A percentile compares a stretch with the other conserved stretches of the same genome.
Evolutionary conservation across 2,113 vertebrate genomes (phyloP).

Genomic region (Tenrec ecaudatus): DNA sequence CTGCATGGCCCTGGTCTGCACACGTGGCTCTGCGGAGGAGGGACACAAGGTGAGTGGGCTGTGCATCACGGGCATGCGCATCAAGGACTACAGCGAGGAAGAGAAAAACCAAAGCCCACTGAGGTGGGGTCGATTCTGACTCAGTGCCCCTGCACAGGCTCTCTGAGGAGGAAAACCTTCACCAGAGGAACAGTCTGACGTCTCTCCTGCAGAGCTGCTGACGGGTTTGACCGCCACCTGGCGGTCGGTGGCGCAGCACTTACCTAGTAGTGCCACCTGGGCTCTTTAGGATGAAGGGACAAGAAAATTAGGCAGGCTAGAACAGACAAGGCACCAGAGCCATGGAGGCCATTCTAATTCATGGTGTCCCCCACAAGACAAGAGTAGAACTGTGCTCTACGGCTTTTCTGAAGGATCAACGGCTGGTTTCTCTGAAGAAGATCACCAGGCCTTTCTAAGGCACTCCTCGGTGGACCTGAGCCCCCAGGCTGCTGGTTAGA

Average conservation of each 20-base stretch:
- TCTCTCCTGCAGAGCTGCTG: too few relatives aligned
- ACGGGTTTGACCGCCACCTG: too few relatives aligned
- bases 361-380: not conserved
- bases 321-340: not conserved
- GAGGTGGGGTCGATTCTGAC: too few relatives aligned
- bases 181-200: too few relatives aligned
- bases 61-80: not conserved
- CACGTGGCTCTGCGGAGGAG: constrained; percentile 82
- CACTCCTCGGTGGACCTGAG: not conserved
- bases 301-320: not conserved
- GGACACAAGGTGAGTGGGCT: not conserved
- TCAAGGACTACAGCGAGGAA: not conserved
- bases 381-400: not conserved
- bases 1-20: constrained; percentile 69
- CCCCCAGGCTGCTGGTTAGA: not conserved
- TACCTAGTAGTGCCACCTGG: too few relatives aligned
- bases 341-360: not conserved
- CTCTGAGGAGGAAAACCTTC: too few relatives aligned
- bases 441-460: not conserved
- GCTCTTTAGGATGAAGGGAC: too few relatives aligned
- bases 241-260: too few relatives aligned
- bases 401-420: not conserved
- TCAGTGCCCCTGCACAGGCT: too few relatives aligned
- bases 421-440: not conserved
- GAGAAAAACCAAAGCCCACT: not conserved